Base-by-base conservation (phyloP, 1,140 invertebrate species). In the Adelges cooleyi region DNA sequence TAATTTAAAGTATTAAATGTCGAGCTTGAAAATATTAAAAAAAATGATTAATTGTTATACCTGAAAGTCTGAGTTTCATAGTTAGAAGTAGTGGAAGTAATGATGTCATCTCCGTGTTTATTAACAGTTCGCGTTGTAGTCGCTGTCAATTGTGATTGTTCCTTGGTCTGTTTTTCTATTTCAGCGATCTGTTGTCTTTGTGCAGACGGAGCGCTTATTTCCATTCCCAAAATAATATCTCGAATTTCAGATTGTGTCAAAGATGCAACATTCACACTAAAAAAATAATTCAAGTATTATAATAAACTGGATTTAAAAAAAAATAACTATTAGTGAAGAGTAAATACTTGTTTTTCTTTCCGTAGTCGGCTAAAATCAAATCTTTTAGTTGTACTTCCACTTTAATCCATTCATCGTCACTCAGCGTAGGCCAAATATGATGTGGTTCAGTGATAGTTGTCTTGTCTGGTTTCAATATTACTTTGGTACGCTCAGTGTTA, bases 141-240 rank as follows among this genome's bases (percentile, higher is more conserved):
- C 0, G 95, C 95, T 0, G 96, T 98, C 1, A 99, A 77, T 72
- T 98, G 96, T 13, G 92, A 95, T 74, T 99, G 96, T 75, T 99
- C 96, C 74, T 99, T 99, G 6, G 95, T 99, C 77, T 99, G 96
- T 74, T 99, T 99, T 75, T 99, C 97, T 71, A 99, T 99, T 77
- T 99, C 97, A 2, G 95, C 95, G 69, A 99, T 99, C 76, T 99
- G 96, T 75, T 99, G 96, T 51, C 97, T 80, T 74, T 99, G 95
- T 0, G 95, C 94, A 0, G 94, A 98, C 0, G 97, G 97, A 1
- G 97, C 96, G 36, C 92, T 96, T 67, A 99, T 99, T 78, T 99
- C 97, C 95, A 99, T 99, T 73, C 97, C 97, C 25, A 99, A 80
- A 72, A 99, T 98, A 67, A 99, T 99, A 75, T 99, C 97, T 67